phyloP scores from a whole-genome alignment of 2,888 invertebrate genomes.

The Agrotis segetum region DNA sequence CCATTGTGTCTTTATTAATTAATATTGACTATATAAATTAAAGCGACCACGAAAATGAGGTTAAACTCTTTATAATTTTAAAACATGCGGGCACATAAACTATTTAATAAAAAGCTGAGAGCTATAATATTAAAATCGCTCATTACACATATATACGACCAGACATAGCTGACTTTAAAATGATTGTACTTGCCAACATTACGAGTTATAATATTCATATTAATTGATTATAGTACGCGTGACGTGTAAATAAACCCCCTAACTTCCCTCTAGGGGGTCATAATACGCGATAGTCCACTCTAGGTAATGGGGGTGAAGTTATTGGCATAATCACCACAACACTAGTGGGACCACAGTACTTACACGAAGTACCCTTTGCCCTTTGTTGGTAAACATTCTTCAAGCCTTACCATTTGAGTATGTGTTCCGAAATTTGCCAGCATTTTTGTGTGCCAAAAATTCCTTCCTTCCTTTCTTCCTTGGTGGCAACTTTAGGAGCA shows the following conservation, averaged over 20 bases:
- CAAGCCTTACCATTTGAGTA: background rate
- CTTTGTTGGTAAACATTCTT: background rate
- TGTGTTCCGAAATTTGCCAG: background rate
- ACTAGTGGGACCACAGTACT: background rate
- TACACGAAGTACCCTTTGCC: background rate
- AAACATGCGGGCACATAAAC: slow-evolving; percentile 46
- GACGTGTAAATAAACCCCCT: slow-evolving; percentile 41
- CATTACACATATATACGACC: slow-evolving; percentile 21
- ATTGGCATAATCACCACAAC: slow-evolving; percentile 45
- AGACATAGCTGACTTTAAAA: slow-evolving; percentile 29
- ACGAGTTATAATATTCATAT: slow-evolving; percentile 44
- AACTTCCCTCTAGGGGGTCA: slow-evolving; percentile 17
- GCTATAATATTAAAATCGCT: slow-evolving; percentile 50
- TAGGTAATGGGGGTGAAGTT: slow-evolving; percentile 40
- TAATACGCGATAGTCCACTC: slow-evolving; percentile 50
- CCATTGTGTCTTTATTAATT: slow-evolving; percentile 20
- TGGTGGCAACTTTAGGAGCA: background rate
- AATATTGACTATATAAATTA: slow-evolving; percentile 4
- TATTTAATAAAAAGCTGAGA: slow-evolving; percentile 36
- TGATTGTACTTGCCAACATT: slow-evolving; percentile 19
- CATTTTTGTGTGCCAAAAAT: too few species aligned
- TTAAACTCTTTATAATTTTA: slow-evolving; percentile 19
- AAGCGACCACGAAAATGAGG: slow-evolving; percentile 25
- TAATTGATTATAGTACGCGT: slow-evolving; percentile 54
- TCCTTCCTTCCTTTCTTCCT: too few species aligned